A percentile compares a stretch with the other conserved stretches of the same genome.
phyloP scores from a whole-genome alignment of 2,113 vertebrate genomes.

The Peromyscus maniculatus region DNA sequence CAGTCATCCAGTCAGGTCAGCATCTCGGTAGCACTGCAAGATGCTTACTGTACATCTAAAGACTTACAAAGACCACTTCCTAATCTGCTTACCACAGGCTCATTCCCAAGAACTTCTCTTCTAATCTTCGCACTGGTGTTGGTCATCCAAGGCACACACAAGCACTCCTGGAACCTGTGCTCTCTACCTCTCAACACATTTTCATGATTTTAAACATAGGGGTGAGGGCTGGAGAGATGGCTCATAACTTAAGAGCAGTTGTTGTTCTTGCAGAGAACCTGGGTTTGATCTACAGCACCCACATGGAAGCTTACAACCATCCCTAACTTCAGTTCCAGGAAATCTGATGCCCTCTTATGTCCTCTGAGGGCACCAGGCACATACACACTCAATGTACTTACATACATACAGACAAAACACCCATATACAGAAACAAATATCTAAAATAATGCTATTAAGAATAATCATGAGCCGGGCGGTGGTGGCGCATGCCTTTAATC shows the following conservation, averaged over 20 bases:
- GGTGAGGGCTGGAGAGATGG: neutral
- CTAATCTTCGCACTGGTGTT: neutral
- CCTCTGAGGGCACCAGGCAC: neutral
- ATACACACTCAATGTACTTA: neutral
- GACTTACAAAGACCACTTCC: neutral
- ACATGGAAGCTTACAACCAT: neutral
- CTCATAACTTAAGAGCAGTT: neutral
- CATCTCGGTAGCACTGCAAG: neutral
- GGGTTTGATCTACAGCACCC: neutral
- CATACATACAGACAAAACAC: neutral
- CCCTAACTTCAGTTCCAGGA: neutral
- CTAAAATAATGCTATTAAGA: constrained; percentile 19
- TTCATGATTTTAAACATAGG: neutral
- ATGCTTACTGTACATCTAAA: neutral
- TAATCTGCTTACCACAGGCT: neutral
- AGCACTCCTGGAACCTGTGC: neutral
- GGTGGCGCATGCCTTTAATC: too few species aligned
- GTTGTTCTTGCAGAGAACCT: neutral
- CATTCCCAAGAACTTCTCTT: neutral
- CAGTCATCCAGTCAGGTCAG: neutral
- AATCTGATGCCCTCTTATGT: neutral
- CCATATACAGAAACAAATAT: neutral
- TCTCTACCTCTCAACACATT: neutral
- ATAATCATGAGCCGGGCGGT: neutral
- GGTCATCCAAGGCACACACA: neutral